Evolutionary conservation across 2,797 vertebrate species (phyloP).

Genomic region (Microctenopoma steveboyesi): DNA sequence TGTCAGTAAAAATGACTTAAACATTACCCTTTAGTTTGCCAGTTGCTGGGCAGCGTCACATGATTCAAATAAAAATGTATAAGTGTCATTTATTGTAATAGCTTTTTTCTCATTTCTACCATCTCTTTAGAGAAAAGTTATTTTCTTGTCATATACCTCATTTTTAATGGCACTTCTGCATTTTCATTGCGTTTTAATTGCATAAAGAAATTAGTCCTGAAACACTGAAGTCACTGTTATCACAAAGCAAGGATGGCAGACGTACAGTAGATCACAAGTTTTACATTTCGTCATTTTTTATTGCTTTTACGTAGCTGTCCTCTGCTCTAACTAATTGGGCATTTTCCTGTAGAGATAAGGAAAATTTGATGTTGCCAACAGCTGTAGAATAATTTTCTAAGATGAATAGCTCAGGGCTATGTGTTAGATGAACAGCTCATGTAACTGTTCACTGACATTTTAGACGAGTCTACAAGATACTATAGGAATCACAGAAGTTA

Average conservation of each 20-base stretch:
- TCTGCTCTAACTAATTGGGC: background rate
- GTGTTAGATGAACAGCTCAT: background rate
- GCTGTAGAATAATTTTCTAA: no score
- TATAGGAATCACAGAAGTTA: no score
- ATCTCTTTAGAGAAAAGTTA: background rate
- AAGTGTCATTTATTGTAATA: background rate
- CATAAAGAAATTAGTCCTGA: background rate
- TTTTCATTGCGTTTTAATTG: background rate
- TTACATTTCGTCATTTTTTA: background rate
- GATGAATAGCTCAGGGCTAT: no score
- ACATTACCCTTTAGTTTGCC: background rate
- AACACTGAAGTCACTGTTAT: background rate
- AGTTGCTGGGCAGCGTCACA: background rate
- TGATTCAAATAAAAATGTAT: background rate
- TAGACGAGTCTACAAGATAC: no score
- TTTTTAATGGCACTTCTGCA: no score
- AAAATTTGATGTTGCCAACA: background rate
- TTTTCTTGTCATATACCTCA: background rate
- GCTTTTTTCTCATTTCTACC: background rate
- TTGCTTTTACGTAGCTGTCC: background rate
- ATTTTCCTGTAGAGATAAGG: background rate
- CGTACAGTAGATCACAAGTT: no score
- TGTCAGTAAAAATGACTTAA: background rate
- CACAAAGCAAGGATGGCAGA: background rate
- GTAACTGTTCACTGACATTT: background rate